Conservation (phyloP, 1,140 invertebrate species). For the Hylyphantes graminicola region DNA sequence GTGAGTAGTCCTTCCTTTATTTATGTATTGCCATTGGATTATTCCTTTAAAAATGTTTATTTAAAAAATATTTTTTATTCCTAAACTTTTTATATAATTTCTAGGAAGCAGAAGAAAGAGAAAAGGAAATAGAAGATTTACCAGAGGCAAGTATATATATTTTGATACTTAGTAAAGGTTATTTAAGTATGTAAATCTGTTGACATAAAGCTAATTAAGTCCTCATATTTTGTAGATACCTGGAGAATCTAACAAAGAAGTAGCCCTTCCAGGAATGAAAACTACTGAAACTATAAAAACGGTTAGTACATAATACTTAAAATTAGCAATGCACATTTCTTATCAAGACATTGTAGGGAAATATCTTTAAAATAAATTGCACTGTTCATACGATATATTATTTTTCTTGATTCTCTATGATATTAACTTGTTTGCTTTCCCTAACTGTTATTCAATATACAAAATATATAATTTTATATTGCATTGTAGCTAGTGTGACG, state of each 20-base stretch:
- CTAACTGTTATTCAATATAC: neutral
- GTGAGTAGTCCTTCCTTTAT: neutral
- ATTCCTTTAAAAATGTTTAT: too few species aligned
- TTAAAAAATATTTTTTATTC: too few species aligned
- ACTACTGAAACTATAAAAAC: slow-evolving; percentile 91
- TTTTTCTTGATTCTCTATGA: neutral
- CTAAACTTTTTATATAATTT: neutral
- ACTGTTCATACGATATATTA: neutral
- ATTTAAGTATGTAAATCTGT: neutral
- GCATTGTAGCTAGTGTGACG: too few species aligned
- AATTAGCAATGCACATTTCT: too few species aligned
- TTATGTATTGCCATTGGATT: too few species aligned
- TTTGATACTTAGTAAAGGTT: neutral
- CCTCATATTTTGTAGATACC: slow-evolving; percentile 63
- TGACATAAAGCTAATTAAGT: too few species aligned
- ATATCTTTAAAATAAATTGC: too few species aligned
- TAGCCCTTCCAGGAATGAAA: slow-evolving; percentile 86
- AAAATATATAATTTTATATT: neutral
- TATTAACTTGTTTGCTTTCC: neutral
- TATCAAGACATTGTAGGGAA: too few species aligned
- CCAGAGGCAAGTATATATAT: slow-evolving; percentile 5
- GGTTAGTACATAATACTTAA: slow-evolving; percentile 71
- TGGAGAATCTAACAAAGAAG: slow-evolving; percentile 74
- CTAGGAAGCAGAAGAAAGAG: slow-evolving; percentile 75
- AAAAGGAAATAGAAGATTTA: slow-evolving; percentile 41